A percentile compares a stretch with the other conserved stretches of the same genome.
Conservation (phyloP, 2,797 vertebrate genomes). For the Silurus aristotelis region DNA sequence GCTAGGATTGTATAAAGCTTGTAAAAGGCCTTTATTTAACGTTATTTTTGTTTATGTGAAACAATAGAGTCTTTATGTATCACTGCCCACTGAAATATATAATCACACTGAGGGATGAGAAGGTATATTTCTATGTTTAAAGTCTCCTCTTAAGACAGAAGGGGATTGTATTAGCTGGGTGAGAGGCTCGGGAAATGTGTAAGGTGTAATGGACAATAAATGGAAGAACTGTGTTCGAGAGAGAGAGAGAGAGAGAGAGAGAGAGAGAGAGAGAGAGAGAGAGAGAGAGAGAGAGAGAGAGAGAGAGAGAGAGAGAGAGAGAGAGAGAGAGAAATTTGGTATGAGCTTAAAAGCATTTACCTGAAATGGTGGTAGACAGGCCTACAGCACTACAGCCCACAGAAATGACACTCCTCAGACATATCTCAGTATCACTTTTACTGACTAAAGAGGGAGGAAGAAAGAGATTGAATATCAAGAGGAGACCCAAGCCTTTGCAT, state of each 20-base stretch:
- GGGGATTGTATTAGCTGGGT: conserved; percentile 22
- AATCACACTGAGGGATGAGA: conserved; percentile 16
- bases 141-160: not conserved
- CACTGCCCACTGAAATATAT: not conserved
- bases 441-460: conserved; percentile 33
- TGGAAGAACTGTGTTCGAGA: not conserved
- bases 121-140: not conserved
- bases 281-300: not conserved
- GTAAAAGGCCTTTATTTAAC: not conserved
- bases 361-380: conserved; percentile 25
- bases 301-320: not conserved
- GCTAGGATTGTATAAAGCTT: not conserved
- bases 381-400: conserved; percentile 21
- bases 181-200: not conserved
- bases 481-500: conserved; percentile 7
- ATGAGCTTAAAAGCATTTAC: conserved; percentile 43
- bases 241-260: not conserved
- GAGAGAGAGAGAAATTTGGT: not conserved
- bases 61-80: not conserved
- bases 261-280: not conserved
- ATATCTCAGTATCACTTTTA: conserved; percentile 31
- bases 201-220: conserved; percentile 25
- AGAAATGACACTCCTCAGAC: conserved; percentile 39
- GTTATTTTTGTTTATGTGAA: conserved; percentile 26
- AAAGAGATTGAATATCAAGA: conserved; percentile 15